Conservation (phyloP, 2,113 vertebrate species). For the Cacatua alba region DNA sequence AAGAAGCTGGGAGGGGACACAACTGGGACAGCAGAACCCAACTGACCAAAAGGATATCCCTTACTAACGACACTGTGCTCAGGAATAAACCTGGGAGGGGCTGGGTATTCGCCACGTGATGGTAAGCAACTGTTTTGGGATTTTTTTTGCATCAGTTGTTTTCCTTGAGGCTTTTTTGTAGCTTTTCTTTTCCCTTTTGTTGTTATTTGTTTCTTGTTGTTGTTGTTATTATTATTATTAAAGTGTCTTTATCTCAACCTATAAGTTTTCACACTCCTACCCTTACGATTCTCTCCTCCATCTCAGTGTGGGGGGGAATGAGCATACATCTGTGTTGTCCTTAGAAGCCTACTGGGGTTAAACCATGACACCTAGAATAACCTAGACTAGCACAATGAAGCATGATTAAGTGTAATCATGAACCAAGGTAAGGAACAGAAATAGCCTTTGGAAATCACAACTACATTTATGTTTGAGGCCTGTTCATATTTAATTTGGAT, state of each 20-base stretch:
- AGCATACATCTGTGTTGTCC: fast-evolving
- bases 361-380: neutral
- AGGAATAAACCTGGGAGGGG: neutral
- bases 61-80: fast-evolving
- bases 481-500: neutral
- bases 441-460: neutral
- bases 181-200: fast-evolving
- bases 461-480: neutral
- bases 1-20: neutral
- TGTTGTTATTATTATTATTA: neutral
- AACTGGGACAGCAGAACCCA: neutral
- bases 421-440: neutral
- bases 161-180: neutral
- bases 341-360: neutral
- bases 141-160: neutral
- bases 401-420: neutral
- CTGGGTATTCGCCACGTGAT: fast-evolving
- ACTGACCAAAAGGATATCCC: neutral
- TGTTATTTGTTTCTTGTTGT: neutral
- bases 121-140: fast-evolving
- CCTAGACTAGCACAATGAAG: neutral
- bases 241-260: neutral
- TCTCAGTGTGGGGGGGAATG: neutral
- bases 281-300: neutral
- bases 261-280: neutral